Conservation (phyloP, 2,113 vertebrate genomes). For the Microcebus griseorufus region DNA sequence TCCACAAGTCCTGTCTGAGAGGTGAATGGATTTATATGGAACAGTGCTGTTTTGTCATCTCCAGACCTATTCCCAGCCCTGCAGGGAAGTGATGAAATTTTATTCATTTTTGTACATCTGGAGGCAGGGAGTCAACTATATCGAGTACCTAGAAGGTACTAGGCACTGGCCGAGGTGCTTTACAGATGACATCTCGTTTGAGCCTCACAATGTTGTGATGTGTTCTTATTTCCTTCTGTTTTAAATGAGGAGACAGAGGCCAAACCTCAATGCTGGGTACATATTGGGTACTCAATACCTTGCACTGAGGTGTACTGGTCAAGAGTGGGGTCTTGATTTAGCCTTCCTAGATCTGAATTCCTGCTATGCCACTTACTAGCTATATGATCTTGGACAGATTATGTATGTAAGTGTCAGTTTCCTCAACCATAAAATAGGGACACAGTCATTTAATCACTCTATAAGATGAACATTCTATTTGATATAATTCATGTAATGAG, state of each 20-base stretch:
- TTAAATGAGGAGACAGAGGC: background rate
- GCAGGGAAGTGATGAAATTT: constrained; percentile 52
- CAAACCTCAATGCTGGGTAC: background rate
- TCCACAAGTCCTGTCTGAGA: constrained; percentile 26
- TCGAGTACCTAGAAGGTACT: background rate
- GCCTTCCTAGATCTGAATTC: background rate
- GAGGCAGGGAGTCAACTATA: background rate
- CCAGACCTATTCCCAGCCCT: constrained; percentile 21
- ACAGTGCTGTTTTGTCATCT: constrained; percentile 30
- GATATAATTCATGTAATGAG: background rate
- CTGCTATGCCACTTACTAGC: too few relatives aligned
- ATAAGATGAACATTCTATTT: background rate
- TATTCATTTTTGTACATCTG: background rate
- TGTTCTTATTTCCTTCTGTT: background rate
- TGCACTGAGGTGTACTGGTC: background rate
- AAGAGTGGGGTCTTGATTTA: background rate
- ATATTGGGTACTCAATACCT: background rate
- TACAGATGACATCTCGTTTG: background rate
- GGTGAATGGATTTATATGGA: constrained; percentile 46
- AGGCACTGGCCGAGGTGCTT: background rate
- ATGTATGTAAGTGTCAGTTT: background rate
- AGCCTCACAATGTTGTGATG: background rate
- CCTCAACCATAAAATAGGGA: background rate
- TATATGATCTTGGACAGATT: background rate
- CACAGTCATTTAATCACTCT: background rate